Conservation (phyloP, 1,140 invertebrate genomes). For the Scaptomyza graminum region DNA sequence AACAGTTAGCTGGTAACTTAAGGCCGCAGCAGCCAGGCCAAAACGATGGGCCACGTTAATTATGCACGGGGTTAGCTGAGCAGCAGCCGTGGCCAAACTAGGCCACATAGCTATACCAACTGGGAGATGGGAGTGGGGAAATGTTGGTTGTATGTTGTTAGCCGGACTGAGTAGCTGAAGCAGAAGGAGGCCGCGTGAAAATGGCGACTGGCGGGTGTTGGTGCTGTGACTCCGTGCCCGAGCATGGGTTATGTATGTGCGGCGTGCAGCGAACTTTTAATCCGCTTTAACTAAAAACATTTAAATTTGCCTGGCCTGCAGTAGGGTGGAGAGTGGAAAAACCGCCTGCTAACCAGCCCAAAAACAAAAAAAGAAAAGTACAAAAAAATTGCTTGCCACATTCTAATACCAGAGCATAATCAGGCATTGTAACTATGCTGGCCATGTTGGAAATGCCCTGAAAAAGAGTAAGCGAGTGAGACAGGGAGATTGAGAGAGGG, state of each 20-base stretch:
- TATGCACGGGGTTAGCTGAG: conserved; percentile 74
- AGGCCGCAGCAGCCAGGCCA: conserved; percentile 23
- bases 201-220: background rate
- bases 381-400: conserved; percentile 44
- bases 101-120: conserved; percentile 65
- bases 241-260: conserved; percentile 79
- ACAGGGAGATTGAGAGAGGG: too few relatives aligned
- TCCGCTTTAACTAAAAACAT: conserved; percentile 82
- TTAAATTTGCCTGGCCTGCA: conserved; percentile 66
- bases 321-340: background rate
- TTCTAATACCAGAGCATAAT: conserved; percentile 27
- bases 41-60: conserved; percentile 62
- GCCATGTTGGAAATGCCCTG: background rate
- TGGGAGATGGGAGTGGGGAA: background rate
- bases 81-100: conserved; percentile 73
- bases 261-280: conserved; percentile 81
- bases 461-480: background rate
- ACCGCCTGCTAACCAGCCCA: conserved; percentile 34
- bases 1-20: conserved; percentile 31
- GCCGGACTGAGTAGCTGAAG: conserved; percentile 22
- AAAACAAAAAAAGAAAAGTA: conserved; percentile 43
- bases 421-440: conserved; percentile 29
- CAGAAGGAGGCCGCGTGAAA: conserved; percentile 9
- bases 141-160: background rate
- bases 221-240: conserved; percentile 34